Evolutionary conservation across 2,113 vertebrate species (phyloP).

Genomic region (Python bivittatus): DNA sequence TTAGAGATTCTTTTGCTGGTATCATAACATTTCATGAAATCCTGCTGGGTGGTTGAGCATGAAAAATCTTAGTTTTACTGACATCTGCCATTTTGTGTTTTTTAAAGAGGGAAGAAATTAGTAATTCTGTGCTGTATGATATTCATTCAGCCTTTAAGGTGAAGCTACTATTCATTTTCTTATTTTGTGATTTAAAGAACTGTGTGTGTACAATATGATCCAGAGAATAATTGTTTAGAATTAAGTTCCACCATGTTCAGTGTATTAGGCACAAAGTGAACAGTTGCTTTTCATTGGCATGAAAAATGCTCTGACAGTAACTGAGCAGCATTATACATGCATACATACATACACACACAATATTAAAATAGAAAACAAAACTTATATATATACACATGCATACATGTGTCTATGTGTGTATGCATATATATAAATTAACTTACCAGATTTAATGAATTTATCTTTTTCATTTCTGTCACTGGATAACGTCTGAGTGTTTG

Average conservation of each 20-base stretch:
- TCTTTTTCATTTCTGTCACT: constrained; percentile 74
- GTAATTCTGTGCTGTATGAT: not conserved
- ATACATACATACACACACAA: not conserved
- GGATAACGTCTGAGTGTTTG: constrained; percentile 68
- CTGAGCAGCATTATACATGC: not conserved
- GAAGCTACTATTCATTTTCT: not conserved
- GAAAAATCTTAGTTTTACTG: not conserved
- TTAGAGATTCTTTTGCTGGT: not conserved
- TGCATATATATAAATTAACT: constrained; percentile 23
- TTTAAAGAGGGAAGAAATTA: not conserved
- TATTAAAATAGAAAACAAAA: not conserved
- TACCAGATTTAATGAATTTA: constrained; percentile 64
- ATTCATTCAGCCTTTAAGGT: not conserved
- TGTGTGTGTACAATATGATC: not conserved
- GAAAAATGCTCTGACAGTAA: not conserved
- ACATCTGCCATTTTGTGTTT: not conserved
- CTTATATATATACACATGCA: not conserved
- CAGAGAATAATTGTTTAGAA: not conserved
- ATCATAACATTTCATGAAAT: not conserved
- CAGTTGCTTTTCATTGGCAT: not conserved
- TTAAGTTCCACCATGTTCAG: not conserved
- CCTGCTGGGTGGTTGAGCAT: not conserved
- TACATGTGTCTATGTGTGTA: no score
- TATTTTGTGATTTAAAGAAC: not conserved
- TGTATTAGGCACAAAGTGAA: not conserved